phyloP scores from a whole-genome alignment of 2,113 vertebrate species.

The Struthidea cinerea region DNA sequence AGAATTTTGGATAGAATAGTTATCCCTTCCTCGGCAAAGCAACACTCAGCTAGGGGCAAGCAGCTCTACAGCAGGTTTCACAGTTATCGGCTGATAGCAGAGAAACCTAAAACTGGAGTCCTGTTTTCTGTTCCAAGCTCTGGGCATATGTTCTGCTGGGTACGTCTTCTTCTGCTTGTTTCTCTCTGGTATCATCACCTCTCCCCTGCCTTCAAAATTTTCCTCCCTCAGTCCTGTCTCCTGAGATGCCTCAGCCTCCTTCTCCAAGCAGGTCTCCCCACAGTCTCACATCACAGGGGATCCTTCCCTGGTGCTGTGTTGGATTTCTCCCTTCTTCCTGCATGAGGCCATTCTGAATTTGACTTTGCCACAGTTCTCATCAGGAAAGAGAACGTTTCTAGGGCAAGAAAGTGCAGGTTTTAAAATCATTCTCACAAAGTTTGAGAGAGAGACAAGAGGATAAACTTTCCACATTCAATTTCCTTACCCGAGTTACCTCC shows the following conservation, averaged over 20 bases:
- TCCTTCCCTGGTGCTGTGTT: background rate
- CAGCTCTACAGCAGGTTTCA: background rate
- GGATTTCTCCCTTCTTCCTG: background rate
- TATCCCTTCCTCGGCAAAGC: background rate
- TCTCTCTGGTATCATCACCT: background rate
- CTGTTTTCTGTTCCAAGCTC: background rate
- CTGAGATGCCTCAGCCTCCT: background rate
- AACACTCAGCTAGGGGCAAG: background rate
- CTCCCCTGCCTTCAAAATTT: background rate
- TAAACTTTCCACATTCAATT: background rate
- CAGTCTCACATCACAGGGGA: background rate
- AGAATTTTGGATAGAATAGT: background rate
- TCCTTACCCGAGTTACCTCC: background rate
- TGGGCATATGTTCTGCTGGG: background rate
- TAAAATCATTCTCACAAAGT: background rate
- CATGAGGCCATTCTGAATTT: background rate
- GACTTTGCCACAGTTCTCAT: background rate
- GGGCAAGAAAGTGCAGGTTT: background rate
- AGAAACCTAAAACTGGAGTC: slow-evolving; percentile 14
- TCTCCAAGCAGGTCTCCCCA: background rate
- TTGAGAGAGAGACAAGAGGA: background rate
- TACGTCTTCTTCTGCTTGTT: background rate
- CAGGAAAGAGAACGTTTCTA: background rate
- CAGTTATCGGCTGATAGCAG: background rate
- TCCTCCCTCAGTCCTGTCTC: background rate